These are phyloP conservation scores for Drosophila cardini DNA, from an alignment of 1,140 invertebrate genomes.

Conservation along the genomic window DNA sequence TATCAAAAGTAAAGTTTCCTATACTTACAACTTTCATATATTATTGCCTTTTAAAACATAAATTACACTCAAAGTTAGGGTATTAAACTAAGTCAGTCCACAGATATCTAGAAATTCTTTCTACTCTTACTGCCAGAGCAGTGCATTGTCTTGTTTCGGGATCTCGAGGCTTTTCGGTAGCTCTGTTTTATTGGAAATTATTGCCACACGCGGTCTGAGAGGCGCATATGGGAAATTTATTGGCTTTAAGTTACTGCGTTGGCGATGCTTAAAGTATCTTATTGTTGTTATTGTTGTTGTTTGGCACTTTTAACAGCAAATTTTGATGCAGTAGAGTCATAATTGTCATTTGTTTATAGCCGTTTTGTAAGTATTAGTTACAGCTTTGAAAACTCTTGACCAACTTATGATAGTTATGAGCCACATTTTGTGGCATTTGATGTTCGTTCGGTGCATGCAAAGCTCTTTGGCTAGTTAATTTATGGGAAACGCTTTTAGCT, in stretches of 20 bases:
- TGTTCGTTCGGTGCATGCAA: neutral
- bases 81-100: neutral
- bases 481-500: neutral
- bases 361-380: slow-evolving; percentile 37
- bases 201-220: slow-evolving; percentile 56
- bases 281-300: neutral
- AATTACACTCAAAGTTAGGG: neutral
- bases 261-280: slow-evolving; percentile 43
- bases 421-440: neutral
- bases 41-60: neutral
- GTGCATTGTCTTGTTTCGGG: slow-evolving; percentile 28
- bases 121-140: slow-evolving; percentile 14
- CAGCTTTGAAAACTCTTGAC: slow-evolving; percentile 50
- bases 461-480: neutral
- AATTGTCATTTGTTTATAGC: slow-evolving; percentile 57
- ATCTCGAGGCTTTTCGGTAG: slow-evolving; percentile 8
- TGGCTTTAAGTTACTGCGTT: slow-evolving; percentile 47
- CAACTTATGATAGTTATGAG: slow-evolving; percentile 29
- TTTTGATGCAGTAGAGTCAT: slow-evolving; percentile 54
- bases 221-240: slow-evolving; percentile 67
- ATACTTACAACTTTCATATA: too few relatives aligned
- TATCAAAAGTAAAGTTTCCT: too few relatives aligned
- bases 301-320: slow-evolving; percentile 52
- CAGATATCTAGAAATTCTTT: slow-evolving; percentile 9
- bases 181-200: slow-evolving; percentile 54